phyloP scores from a whole-genome alignment of 1,140 invertebrate genomes.

The Solen grandis region DNA sequence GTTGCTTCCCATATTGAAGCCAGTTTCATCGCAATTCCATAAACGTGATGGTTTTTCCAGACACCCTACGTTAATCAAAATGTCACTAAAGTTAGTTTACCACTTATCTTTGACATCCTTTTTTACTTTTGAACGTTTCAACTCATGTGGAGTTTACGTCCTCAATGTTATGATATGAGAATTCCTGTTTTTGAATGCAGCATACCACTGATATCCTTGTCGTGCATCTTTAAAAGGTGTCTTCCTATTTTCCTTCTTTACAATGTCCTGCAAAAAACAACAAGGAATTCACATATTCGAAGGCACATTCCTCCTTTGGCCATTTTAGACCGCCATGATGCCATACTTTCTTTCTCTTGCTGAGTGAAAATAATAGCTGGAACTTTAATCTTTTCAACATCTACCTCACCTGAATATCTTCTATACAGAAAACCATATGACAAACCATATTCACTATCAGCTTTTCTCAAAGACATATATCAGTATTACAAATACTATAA shows the following conservation, averaged over 20 bases:
- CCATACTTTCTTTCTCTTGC: slow-evolving; percentile 48
- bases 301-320: slow-evolving; percentile 55
- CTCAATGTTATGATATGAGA: too few species aligned
- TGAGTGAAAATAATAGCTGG: slow-evolving; percentile 31
- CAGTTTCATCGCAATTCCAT: too few species aligned
- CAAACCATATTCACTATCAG: slow-evolving; percentile 11
- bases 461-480: slow-evolving; percentile 30
- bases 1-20: too few species aligned
- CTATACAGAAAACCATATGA: slow-evolving; percentile 42
- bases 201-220: slow-evolving; percentile 29
- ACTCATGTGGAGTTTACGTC: too few species aligned
- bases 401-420: slow-evolving; percentile 25
- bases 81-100: too few species aligned
- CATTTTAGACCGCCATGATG: slow-evolving; percentile 55
- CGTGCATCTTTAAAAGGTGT: slow-evolving; percentile 39
- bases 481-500: not conserved
- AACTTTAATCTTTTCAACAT: too few species aligned
- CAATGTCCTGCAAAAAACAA: slow-evolving; percentile 48
- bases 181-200: slow-evolving; percentile 28
- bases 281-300: slow-evolving; percentile 43
- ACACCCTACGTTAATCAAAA: too few species aligned
- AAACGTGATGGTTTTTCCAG: too few species aligned
- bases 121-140: too few species aligned
- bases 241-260: slow-evolving; percentile 41
- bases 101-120: too few species aligned